phyloP scores from a whole-genome alignment of 2,888 invertebrate genomes.

The Osmoderma eremita region DNA sequence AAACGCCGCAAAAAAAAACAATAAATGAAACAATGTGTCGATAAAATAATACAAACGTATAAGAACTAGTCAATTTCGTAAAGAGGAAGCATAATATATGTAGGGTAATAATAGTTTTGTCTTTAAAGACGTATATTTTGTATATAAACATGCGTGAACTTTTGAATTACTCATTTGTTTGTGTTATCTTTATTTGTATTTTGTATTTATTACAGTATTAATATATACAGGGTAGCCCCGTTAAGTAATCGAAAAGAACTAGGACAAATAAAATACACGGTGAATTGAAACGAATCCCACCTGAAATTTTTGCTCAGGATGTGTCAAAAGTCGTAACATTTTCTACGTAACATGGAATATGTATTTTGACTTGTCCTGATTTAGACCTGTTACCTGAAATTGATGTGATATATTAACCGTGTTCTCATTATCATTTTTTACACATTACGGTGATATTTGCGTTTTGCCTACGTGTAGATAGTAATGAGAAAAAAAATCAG shows the following conservation, averaged over 20 bases:
- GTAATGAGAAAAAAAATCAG: neutral
- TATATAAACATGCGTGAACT: conserved; percentile 24
- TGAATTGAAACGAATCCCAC: conserved; percentile 13
- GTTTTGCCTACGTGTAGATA: conserved; percentile 6
- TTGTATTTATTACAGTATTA: conserved; percentile 40
- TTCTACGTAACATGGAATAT: neutral
- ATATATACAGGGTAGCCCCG: conserved; percentile 40
- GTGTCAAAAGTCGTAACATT: neutral
- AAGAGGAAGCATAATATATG: conserved; percentile 20
- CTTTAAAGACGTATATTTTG: conserved; percentile 28
- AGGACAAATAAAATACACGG: neutral
- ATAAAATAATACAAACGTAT: conserved; percentile 9
- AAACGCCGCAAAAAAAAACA: neutral
- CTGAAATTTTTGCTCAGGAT: conserved; percentile 12
- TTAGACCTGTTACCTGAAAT: conserved; percentile 16
- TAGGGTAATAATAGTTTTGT: conserved; percentile 6
- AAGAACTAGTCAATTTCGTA: conserved; percentile 36
- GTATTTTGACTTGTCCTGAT: conserved; percentile 10
- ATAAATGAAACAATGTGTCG: neutral
- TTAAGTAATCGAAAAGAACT: conserved; percentile 10
- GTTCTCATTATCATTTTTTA: neutral
- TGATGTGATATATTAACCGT: conserved; percentile 16
- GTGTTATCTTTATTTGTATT: conserved; percentile 9
- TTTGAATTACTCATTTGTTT: conserved; percentile 15
- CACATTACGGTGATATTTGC: neutral